These are phyloP conservation scores for Eumerus sabulonum DNA, from an alignment of 2,888 invertebrate species.

Conservation along the genomic window DNA sequence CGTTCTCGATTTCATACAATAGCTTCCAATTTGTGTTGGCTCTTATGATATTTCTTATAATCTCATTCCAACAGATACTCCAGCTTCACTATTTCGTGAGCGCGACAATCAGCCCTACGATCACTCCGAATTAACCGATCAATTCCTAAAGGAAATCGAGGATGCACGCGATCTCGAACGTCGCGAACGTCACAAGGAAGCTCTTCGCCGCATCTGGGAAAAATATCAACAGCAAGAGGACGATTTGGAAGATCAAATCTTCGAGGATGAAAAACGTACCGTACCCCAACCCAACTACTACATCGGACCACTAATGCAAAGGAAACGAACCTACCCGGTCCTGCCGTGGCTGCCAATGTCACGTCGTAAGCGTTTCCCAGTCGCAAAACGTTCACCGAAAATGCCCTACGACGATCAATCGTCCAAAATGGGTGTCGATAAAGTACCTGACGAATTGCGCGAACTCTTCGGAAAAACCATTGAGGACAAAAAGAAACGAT, in stretches of 20 bases:
- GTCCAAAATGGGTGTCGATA: conserved; percentile 82
- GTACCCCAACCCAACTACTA: conserved; percentile 73
- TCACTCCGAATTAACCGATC: conserved; percentile 75
- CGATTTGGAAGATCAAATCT: conserved; percentile 74
- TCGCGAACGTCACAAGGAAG: conserved; percentile 76
- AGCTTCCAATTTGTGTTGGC: neutral
- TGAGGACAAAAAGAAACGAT: conserved; percentile 81
- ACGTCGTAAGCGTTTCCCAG: conserved; percentile 83
- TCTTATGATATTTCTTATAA: too few species aligned
- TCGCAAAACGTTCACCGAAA: conserved; percentile 83
- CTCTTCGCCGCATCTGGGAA: conserved; percentile 76
- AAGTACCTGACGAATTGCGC: conserved; percentile 84
- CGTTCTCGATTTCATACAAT: neutral
- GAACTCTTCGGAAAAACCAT: conserved; percentile 82
- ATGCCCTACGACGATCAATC: conserved; percentile 74
- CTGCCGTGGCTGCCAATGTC: conserved; percentile 78
- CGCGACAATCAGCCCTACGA: conserved; percentile 73
- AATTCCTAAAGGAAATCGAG: conserved; percentile 78
- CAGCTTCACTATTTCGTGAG: conserved; percentile 75
- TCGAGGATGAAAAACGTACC: conserved; percentile 75
- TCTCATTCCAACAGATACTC: conserved; percentile 65
- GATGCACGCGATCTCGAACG: conserved; percentile 76
- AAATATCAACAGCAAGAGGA: conserved; percentile 77
- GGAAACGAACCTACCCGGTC: conserved; percentile 77
- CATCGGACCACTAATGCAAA: conserved; percentile 74